phyloP scores from a whole-genome alignment of 2,888 invertebrate genomes.

The Agrochola macilenta region DNA sequence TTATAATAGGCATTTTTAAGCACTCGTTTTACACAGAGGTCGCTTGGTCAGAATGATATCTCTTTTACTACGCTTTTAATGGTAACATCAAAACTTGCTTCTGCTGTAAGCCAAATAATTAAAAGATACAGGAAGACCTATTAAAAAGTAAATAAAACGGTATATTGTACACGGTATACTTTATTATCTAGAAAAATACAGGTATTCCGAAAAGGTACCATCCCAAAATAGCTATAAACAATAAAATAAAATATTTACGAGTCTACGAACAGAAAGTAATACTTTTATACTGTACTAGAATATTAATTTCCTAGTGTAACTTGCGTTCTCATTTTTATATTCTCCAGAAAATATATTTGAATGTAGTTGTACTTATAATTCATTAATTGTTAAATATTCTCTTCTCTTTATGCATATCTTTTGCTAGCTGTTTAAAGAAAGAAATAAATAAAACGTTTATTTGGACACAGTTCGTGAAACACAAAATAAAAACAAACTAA shows the following conservation, averaged over 20 bases:
- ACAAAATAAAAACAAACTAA: too few species aligned
- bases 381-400: not conserved
- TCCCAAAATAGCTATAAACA: conserved; percentile 20
- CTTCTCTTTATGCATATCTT: not conserved
- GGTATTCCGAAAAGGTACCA: conserved; percentile 2
- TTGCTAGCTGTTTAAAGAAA: too few species aligned
- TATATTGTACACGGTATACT: conserved; percentile 12
- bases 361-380: not conserved
- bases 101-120: not conserved
- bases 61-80: not conserved
- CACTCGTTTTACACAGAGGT: not conserved
- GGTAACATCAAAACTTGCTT: not conserved
- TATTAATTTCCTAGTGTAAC: not conserved
- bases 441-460: too few species aligned
- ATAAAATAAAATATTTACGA: conserved; percentile 45
- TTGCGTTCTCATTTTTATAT: not conserved
- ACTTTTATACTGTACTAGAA: not conserved
- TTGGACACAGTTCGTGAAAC: too few species aligned
- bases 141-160: conserved; percentile 36
- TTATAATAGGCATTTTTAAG: too few species aligned
- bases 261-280: conserved; percentile 9
- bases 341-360: not conserved
- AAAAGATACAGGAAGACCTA: not conserved
- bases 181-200: conserved; percentile 33
- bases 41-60: not conserved